A percentile compares a stretch with the other conserved stretches of the same genome.
These are phyloP conservation scores for Lucilia sericata DNA, from an alignment of 1,140 invertebrate genomes.

Conservation along the genomic window DNA sequence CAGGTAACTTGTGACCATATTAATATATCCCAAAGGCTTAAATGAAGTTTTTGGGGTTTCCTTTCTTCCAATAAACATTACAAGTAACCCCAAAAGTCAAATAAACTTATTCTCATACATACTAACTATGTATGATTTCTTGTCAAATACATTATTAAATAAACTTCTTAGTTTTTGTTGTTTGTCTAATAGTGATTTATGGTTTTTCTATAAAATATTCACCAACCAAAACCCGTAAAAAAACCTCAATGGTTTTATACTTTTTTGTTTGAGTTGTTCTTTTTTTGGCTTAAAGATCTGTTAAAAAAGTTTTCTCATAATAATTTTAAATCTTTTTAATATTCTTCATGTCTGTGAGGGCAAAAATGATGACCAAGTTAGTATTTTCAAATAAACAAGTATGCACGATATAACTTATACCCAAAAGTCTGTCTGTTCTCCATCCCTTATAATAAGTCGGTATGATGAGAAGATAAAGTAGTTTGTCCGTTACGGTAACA, in stretches of 20 bases:
- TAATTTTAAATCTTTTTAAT: constrained; percentile 18
- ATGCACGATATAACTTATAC: no score
- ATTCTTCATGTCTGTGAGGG: not conserved
- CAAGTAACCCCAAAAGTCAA: not conserved
- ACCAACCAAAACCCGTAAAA: not conserved
- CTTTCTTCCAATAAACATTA: no score
- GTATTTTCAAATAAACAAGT: not conserved
- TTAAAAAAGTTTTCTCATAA: constrained; percentile 9
- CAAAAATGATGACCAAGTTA: not conserved
- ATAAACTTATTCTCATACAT: not conserved
- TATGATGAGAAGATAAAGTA: not conserved
- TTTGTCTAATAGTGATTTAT: not conserved
- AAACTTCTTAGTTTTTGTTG: not conserved
- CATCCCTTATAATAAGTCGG: not conserved
- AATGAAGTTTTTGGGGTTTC: no score
- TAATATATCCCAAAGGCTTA: no score
- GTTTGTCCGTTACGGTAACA: constrained; percentile 9
- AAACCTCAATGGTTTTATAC: not conserved
- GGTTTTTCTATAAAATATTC: constrained; percentile 9
- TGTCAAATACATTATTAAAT: not conserved
- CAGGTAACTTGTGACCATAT: no score
- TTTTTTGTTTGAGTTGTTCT: not conserved
- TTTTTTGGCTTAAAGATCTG: not conserved
- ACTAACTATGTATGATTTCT: not conserved
- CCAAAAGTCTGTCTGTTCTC: not conserved